Base-by-base conservation (phyloP, 2,113 vertebrate species). In the Chloebia gouldiae region DNA sequence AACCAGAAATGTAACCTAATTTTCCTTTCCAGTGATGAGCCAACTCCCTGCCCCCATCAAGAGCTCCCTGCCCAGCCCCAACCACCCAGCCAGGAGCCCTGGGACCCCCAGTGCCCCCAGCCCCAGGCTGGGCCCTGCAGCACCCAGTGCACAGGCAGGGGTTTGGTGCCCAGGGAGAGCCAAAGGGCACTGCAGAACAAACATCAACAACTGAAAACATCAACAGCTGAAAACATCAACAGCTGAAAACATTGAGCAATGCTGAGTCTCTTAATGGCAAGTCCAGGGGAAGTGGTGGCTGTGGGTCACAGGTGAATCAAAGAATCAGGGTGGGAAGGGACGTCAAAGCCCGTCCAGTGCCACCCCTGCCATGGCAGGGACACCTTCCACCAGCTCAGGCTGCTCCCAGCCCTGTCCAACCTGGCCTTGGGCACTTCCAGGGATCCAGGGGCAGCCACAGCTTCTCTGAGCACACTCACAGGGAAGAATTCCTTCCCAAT, bases 71-170 rank as follows among this genome's bases (percentile, higher is more conserved):
- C 21, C 45, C 72, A 11, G 45, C 40, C 23, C 49, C 4, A 31
- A 5, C 3, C 5, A 4, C 37, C 30, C 1, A 0, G 30, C 44
- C 69, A 47, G 9, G 1, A 4, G 6, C 15, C 39, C 60, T 0
- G 1, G 37, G 21, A 31, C 33, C 30, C 19, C 20, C 15, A 6
- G 13, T 30, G 47, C 15, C 13, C 2, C 10, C 8, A n/a, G 50
- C 40, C 61, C 13, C 1, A 17, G 21, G 17, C 47, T 35, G 81
- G n/a, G 15, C 35, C 59, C 54, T 2, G 19, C 53, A 79, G 56
- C 66, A 17, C 45, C 49, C 45, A 4, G 56, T 1, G 60, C 19
- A 1, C 0, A 10, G 65, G 19, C 42, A 20, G 44, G 57, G 15
- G 8, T 42, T 14, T 0, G 7, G 16, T 7, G 17, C 9, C 57